Conservation (phyloP, 2,113 vertebrate genomes). For the Probosciger aterrimus region DNA sequence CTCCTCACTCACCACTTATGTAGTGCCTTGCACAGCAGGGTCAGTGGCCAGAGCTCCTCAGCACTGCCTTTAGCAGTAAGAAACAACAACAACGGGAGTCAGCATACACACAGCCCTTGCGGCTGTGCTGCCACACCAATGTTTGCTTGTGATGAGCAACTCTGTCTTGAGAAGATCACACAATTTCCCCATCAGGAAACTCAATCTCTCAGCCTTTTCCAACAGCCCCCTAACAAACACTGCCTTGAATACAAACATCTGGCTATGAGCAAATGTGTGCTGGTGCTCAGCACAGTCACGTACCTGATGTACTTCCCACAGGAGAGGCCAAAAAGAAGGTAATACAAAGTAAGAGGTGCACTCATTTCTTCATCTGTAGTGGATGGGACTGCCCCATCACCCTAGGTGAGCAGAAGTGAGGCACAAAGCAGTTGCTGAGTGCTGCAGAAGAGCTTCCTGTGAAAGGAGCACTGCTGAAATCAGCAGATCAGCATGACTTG, state of each 20-base stretch:
- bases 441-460: not conserved
- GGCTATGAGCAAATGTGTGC: not conserved
- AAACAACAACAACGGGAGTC: not conserved
- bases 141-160: not conserved
- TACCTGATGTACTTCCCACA: not conserved
- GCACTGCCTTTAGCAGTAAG: not conserved
- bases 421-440: not conserved
- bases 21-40: not conserved
- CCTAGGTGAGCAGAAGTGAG: not conserved
- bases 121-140: not conserved
- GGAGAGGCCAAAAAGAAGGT: not conserved
- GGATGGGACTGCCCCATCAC: not conserved
- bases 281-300: not conserved
- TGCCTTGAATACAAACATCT: not conserved
- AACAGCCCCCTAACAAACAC: not conserved
- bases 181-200: not conserved
- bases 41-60: accelerated
- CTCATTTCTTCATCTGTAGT: not conserved
- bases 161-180: not conserved
- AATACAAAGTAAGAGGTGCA: not conserved
- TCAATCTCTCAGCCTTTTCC: not conserved
- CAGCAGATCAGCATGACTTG: not conserved
- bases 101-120: not conserved
- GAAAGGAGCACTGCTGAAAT: not conserved
- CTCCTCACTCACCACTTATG: not conserved